phyloP scores from a whole-genome alignment of 64 coral and sea anemone genomes.

The Montipora sp. region DNA sequence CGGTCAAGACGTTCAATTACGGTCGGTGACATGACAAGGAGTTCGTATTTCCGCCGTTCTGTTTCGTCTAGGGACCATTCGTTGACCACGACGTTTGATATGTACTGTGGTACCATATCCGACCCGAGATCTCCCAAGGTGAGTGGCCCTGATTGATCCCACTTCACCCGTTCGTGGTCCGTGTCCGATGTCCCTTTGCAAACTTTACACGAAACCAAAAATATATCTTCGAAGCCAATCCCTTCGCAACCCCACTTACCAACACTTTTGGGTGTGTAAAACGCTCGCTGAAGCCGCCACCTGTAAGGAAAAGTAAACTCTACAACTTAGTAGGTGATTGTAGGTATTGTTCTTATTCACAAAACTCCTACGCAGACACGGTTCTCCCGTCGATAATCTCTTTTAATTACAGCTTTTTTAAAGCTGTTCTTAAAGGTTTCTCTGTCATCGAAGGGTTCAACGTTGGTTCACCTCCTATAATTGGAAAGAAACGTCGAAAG shows the following conservation, averaged over 20 bases:
- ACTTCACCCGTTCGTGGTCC: not conserved
- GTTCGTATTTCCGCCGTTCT: conserved; percentile 22
- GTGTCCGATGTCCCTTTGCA: too few relatives aligned
- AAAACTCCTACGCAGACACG: too few relatives aligned
- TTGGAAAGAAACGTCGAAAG: too few relatives aligned
- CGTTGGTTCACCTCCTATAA: too few relatives aligned
- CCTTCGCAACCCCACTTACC: not conserved
- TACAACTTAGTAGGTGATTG: too few relatives aligned
- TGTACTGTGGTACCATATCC: not conserved
- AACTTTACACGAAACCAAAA: not conserved
- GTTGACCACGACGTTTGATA: conserved; percentile 38
- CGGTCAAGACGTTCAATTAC: not conserved
- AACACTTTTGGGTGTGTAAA: not conserved
- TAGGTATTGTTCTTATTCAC: too few relatives aligned
- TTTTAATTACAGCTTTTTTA: too few relatives aligned
- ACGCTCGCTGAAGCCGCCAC: conserved; percentile 10
- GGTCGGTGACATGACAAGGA: conserved; percentile 20
- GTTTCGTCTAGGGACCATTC: conserved; percentile 1
- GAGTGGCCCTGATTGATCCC: not conserved
- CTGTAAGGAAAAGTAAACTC: not conserved
- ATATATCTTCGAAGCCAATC: not conserved
- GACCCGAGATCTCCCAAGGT: not conserved
- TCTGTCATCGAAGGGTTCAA: too few relatives aligned
- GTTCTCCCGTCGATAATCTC: too few relatives aligned
- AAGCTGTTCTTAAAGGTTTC: too few relatives aligned